phyloP scores from a whole-genome alignment of 2,888 invertebrate species.

The Calameuta pallipes region DNA sequence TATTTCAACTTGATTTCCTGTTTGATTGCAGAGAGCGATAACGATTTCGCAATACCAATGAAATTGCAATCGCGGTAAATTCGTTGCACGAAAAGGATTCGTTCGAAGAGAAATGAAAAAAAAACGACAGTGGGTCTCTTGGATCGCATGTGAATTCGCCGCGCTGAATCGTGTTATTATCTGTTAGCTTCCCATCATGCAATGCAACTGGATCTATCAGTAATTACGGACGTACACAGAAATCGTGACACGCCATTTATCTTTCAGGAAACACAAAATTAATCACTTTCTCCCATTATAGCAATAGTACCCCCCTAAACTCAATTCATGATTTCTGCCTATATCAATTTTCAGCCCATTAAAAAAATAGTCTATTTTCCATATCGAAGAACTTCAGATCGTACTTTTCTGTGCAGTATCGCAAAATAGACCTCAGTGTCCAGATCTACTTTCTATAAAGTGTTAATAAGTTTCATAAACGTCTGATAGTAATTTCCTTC shows the following conservation, averaged over 20 bases:
- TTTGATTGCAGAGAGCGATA: not conserved
- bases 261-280: slow-evolving; percentile 15
- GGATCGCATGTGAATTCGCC: slow-evolving; percentile 31
- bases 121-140: slow-evolving; percentile 10
- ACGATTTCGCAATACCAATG: not conserved
- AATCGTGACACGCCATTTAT: slow-evolving; percentile 31
- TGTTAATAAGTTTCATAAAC: slow-evolving; percentile 13
- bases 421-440: not conserved
- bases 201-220: slow-evolving; percentile 19
- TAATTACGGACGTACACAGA: slow-evolving; percentile 26
- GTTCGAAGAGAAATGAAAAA: not conserved
- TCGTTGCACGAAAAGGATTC: slow-evolving; percentile 2
- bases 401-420: not conserved
- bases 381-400: not conserved
- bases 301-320: not conserved
- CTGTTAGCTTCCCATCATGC: slow-evolving; percentile 24
- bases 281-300: slow-evolving; percentile 26
- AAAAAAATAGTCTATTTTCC: not conserved
- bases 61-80: not conserved
- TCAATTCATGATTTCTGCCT: not conserved
- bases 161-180: slow-evolving; percentile 25
- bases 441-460: no score
- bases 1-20: not conserved
- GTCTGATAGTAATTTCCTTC: not conserved
- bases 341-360: not conserved